A percentile compares a stretch with the other conserved stretches of the same genome.
These are phyloP conservation scores for Microcebus tavaratra DNA, from an alignment of 2,113 vertebrate genomes.

Conservation along the genomic window DNA sequence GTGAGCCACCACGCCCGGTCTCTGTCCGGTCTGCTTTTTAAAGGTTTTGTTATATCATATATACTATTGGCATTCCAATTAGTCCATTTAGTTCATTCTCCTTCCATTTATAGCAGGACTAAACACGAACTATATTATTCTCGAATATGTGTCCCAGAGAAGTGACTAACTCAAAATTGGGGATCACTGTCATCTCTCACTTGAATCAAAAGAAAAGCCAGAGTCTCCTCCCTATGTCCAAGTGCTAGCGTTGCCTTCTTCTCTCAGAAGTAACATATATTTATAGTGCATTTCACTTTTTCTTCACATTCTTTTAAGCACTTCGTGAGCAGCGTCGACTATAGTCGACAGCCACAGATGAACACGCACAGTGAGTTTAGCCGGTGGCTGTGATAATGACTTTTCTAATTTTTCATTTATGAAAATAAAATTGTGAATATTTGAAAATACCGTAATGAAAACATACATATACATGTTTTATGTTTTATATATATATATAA, in stretches of 20 bases:
- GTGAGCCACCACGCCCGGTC: too few species aligned
- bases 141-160: neutral
- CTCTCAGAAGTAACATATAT: neutral
- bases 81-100: neutral
- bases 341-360: too few species aligned
- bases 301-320: neutral
- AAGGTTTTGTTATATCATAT: neutral
- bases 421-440: too few species aligned
- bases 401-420: too few species aligned
- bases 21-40: too few species aligned
- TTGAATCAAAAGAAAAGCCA: neutral
- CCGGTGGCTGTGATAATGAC: too few species aligned
- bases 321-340: too few species aligned
- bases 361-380: too few species aligned
- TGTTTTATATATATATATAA: too few species aligned
- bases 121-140: neutral
- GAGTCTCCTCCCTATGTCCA: neutral
- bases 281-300: neutral
- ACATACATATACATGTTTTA: too few species aligned
- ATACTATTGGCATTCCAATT: neutral
- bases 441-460: too few species aligned
- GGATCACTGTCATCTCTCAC: neutral
- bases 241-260: neutral
- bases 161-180: neutral
- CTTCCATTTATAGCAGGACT: neutral